Base-by-base conservation (phyloP, 2,888 invertebrate species). In the Desoria tigrina region DNA sequence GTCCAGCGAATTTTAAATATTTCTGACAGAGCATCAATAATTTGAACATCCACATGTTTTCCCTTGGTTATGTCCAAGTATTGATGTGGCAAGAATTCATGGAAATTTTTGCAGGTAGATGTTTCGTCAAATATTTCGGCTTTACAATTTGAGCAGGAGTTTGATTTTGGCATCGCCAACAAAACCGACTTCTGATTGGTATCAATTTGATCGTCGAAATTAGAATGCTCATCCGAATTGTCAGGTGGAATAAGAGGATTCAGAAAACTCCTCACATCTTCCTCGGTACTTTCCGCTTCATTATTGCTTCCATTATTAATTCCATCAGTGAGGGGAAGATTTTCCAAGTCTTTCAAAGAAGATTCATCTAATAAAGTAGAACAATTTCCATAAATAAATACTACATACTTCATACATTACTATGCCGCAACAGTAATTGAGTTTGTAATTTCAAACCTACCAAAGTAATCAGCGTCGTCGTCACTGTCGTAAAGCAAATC, bases 1-100 rank as follows among this genome's bases (percentile, higher is more conserved):
- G 59, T 54, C 56, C 55, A 60, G 6, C 50, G 37, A 32, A 65
- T 45, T 50, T 65, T 65, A 39, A 61, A 65, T 18, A 65, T 24
- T 55, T 65, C 65, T 42, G 54, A 55, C 1, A 65, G 27, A 3
- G 65, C 65, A 27, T 65, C 65, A 7, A 56, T 45, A 37, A 65
- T 42, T 55, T 65, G 50, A 37, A 65, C 50, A 24, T 65, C 55
- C 2, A 23, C 18, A 37, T 59, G 50, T 32, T 56, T 50, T 39
- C 50, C 53, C 2, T 27, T 58, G 6, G 26, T 42, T 1, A 51
- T 32, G 45, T 56, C 57, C 32, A 53, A 56, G 18, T 49, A 49
- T 23, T 55, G 32, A 24, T 18, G 32, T 4, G 57, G 42, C 11
- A 57, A n/a, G 6, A 57, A 42, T 42, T 57, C 42, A 42, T 57